These are phyloP conservation scores for Turritopsis rubra DNA, from an alignment of 30 jellyfish, hydroid and myxozoan species.

Conservation along the genomic window DNA sequence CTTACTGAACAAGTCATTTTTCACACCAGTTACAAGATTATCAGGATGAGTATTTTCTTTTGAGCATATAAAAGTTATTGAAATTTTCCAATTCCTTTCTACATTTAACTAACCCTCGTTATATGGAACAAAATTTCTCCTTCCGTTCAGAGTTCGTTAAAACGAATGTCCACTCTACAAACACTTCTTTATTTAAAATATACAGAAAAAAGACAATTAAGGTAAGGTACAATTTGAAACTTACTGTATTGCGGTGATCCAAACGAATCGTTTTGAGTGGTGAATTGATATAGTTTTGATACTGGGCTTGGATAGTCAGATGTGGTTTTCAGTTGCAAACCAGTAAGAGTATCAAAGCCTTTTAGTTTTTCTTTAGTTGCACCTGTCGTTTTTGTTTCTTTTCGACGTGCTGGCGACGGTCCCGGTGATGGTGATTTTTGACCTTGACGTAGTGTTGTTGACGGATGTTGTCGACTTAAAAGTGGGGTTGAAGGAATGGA, in stretches of 20 bases:
- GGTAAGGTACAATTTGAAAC: too few relatives aligned
- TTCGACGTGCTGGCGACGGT: slow-evolving; percentile 33
- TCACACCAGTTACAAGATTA: too few relatives aligned
- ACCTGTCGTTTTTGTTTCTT: slow-evolving; percentile 3
- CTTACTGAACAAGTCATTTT: too few relatives aligned
- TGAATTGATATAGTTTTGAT: slow-evolving; percentile 27
- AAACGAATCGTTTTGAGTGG: slow-evolving; percentile 37
- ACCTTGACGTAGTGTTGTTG: slow-evolving; percentile 43
- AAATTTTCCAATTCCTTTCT: too few relatives aligned
- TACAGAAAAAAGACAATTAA: too few relatives aligned
- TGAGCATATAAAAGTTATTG: too few relatives aligned
- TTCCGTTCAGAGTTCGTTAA: too few relatives aligned
- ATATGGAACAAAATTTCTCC: too few relatives aligned
- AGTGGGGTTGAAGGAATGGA: slow-evolving; percentile 94
- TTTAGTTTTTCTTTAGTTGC: neutral
- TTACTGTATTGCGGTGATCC: slow-evolving; percentile 21
- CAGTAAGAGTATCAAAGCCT: neutral
- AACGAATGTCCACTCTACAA: too few relatives aligned
- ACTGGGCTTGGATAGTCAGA: slow-evolving; percentile 28
- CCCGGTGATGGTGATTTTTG: slow-evolving; percentile 41
- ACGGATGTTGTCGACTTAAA: slow-evolving; percentile 88
- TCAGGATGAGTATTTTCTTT: too few relatives aligned
- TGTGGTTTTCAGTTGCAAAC: neutral
- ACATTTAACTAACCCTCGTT: too few relatives aligned
- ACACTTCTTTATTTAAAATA: too few relatives aligned